These are phyloP conservation scores for Trogon melanurus DNA, from an alignment of 2,113 vertebrate species.

Conservation along the genomic window DNA sequence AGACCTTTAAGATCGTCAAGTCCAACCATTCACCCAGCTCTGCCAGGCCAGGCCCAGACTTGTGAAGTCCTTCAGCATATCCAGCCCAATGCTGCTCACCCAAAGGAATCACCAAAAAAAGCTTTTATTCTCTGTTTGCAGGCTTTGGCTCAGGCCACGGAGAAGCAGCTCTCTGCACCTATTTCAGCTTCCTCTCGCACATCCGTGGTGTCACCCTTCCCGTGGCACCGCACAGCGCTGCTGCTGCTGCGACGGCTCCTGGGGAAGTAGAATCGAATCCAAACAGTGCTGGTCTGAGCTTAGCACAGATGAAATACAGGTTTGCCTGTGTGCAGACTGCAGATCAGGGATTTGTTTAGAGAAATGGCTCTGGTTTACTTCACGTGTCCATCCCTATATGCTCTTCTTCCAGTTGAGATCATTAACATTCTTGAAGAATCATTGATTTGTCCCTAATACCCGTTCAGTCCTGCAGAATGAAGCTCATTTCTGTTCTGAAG, in stretches of 20 bases:
- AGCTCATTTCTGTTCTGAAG: constrained; percentile 1
- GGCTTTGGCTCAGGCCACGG: neutral
- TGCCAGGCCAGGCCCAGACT: no score
- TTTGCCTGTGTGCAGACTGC: neutral
- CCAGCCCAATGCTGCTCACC: neutral
- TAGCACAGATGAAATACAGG: neutral
- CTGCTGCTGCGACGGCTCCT: neutral
- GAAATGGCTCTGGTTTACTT: neutral
- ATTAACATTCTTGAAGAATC: neutral
- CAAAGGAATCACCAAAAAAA: neutral
- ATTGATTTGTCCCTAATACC: neutral
- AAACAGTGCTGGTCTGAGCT: neutral
- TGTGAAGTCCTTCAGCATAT: neutral
- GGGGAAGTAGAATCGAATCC: neutral
- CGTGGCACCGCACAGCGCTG: neutral
- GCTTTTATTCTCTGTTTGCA: neutral
- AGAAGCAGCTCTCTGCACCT: neutral
- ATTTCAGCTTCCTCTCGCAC: neutral
- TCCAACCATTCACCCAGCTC: no score
- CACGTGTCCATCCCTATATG: neutral
- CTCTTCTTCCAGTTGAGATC: neutral
- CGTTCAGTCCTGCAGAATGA: neutral
- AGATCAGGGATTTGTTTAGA: neutral
- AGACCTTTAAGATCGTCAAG: no score
- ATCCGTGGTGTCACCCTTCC: rapidly evolving